Evolutionary conservation across 2,888 invertebrate genomes (phyloP).

Genomic region (Erebia aethiops): DNA sequence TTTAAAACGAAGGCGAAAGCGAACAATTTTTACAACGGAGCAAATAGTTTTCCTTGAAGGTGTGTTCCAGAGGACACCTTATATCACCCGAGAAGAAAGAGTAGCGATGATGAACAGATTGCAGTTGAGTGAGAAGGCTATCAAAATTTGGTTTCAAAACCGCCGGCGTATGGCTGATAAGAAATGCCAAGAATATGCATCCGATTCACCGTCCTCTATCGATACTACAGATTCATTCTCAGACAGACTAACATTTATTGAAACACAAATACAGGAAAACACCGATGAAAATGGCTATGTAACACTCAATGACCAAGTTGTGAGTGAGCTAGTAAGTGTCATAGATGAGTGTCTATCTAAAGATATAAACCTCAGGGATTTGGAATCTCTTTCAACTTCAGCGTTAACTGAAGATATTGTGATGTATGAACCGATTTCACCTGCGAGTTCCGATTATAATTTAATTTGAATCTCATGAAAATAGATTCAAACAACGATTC

Average conservation of each 20-base stretch:
- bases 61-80: constrained; percentile 86
- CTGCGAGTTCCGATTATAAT: constrained; percentile 45
- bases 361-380: constrained; percentile 26
- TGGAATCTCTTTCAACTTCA: constrained; percentile 19
- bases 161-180: constrained; percentile 82
- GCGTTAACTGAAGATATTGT: constrained; percentile 26
- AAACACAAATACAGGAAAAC: constrained; percentile 53
- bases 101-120: constrained; percentile 83
- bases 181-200: constrained; percentile 41
- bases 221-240: constrained; percentile 31
- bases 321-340: constrained; percentile 51
- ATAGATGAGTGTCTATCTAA: constrained; percentile 50
- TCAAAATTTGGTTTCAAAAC: constrained; percentile 91
- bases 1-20: constrained; percentile 82
- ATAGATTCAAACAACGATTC: background rate
- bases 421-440: constrained; percentile 63
- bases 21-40: constrained; percentile 88
- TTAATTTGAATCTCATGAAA: background rate
- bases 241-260: constrained; percentile 51
- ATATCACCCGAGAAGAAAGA: constrained; percentile 87
- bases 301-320: constrained; percentile 53
- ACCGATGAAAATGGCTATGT: constrained; percentile 58
- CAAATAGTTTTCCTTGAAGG: constrained; percentile 88
- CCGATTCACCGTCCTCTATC: constrained; percentile 40
- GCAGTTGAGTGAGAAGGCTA: constrained; percentile 85